Evolutionary conservation across 1,140 invertebrate species (phyloP), one percentile per base, ranked within the genome.

Genomic region (Drosophila kikkawai): DNA sequence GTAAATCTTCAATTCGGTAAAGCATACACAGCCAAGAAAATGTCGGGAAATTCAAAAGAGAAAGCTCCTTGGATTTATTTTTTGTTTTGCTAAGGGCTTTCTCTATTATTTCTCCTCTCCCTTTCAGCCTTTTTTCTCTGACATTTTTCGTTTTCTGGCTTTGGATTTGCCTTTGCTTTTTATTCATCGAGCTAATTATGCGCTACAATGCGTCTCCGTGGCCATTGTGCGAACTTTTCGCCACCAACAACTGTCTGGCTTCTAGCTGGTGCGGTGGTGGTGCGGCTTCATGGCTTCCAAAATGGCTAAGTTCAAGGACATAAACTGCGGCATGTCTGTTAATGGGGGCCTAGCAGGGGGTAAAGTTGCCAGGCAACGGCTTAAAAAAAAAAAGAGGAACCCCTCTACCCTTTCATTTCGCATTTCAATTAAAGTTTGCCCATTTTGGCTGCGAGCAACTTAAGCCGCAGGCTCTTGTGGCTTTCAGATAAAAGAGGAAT

Each of bases 181-280:
- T 80, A 85, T 86, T 81, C 82, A 81, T 80, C 78, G 64, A 85
- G 82, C 82, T 85, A 86, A 85, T 85, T 85, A 85, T 85, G 82
- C 82, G 82, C 82, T 86, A 81, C 79, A 86, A 79, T 85, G 82
- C 82, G 78, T 84, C 82, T 80, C 64, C 53, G 63, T 65, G 82
- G 78, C 82, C 64, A 77, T 85, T 85, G 82, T 84, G 81, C 55
- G 36, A 73, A 73, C 37, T 73, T 66, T 73, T 42, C 56, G 55
- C 51, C 17, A 45, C 44, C 51, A 73, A 58, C 51, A 73, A 58
- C 44, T 59, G 69, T 74, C 65, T 71, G 65, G 42, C 44, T 69
- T 47, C 32, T 47, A 19, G 22, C 22, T 22, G 19, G 12, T 26
- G 42, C 17, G 11, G 17, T 44, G 36, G 15, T 39, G 22, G 34